These are phyloP conservation scores for Lineus longissimus DNA, from an alignment of 1,140 invertebrate species.

Conservation along the genomic window DNA sequence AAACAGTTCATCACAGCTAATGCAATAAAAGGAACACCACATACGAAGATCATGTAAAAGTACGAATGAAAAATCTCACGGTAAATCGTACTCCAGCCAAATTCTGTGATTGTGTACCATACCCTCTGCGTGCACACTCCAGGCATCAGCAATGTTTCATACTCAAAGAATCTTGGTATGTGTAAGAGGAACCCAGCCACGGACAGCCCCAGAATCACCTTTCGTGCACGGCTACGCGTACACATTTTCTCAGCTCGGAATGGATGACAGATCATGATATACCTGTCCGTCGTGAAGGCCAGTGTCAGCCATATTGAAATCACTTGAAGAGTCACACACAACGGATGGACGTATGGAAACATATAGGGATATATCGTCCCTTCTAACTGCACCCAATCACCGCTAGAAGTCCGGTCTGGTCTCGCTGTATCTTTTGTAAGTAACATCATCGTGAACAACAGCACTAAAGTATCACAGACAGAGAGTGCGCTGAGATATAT, in stretches of 20 bases:
- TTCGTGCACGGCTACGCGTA: conserved; percentile 34
- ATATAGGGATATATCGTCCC: conserved; percentile 31
- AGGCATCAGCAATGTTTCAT: conserved; percentile 24
- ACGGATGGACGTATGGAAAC: conserved; percentile 46
- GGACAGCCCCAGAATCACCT: conserved; percentile 37
- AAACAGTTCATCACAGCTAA: conserved; percentile 47
- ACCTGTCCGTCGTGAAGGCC: conserved; percentile 52
- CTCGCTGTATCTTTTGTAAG: conserved; percentile 37
- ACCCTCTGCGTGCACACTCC: conserved; percentile 17
- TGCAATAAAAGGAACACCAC: conserved; percentile 46
- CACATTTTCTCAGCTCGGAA: conserved; percentile 49
- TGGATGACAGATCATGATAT: conserved; percentile 55
- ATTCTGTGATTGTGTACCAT: conserved; percentile 29
- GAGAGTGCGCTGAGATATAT: conserved; percentile 48
- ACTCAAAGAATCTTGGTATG: conserved; percentile 51
- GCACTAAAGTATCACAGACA: conserved; percentile 45
- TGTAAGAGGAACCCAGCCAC: conserved; percentile 40
- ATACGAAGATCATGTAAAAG: conserved; percentile 49
- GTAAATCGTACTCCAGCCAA: conserved; percentile 40
- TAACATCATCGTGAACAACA: conserved; percentile 39
- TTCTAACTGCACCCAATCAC: conserved; percentile 18
- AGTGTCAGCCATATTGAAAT: conserved; percentile 53
- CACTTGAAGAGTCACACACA: conserved; percentile 47
- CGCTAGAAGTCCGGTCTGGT: conserved; percentile 19
- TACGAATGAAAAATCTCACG: conserved; percentile 46